Conservation (phyloP, 2,113 vertebrate genomes). For the Cacatua alba region DNA sequence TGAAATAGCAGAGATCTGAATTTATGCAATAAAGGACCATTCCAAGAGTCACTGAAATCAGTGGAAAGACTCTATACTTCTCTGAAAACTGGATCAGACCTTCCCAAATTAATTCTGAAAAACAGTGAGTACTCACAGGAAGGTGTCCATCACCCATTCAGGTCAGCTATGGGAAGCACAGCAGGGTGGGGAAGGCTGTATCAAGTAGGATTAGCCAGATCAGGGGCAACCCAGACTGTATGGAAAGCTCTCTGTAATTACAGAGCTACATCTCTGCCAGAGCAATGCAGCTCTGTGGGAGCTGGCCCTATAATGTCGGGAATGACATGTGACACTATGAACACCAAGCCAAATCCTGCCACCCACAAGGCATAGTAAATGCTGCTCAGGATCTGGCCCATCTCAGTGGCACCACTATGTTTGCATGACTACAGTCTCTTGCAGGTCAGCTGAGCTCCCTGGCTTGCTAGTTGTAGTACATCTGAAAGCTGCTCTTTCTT, state of each 20-base stretch:
- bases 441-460: not conserved
- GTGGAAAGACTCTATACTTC: not conserved
- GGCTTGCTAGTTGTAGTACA: not conserved
- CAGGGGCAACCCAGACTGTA: not conserved
- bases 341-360: not conserved
- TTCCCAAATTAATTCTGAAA: not conserved
- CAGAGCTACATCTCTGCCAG: not conserved
- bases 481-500: conserved; percentile 60
- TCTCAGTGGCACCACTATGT: not conserved
- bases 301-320: not conserved
- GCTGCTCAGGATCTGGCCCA: not conserved
- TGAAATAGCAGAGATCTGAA: conserved; percentile 52
- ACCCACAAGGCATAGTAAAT: not conserved
- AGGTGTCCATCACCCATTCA: not conserved
- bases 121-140: not conserved
- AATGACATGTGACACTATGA: not conserved
- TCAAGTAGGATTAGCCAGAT: not conserved
- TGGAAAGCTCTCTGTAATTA: not conserved
- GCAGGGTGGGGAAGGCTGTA: not conserved
- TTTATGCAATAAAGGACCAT: conserved; percentile 10
- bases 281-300: not conserved
- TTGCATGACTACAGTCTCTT: not conserved
- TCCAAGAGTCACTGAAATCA: conserved; percentile 29
- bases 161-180: not conserved
- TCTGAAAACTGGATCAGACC: not conserved